A percentile compares a stretch with the other conserved stretches of the same genome.
phyloP scores from a whole-genome alignment of 2,888 invertebrate genomes.

The Phymatocera aterrima region DNA sequence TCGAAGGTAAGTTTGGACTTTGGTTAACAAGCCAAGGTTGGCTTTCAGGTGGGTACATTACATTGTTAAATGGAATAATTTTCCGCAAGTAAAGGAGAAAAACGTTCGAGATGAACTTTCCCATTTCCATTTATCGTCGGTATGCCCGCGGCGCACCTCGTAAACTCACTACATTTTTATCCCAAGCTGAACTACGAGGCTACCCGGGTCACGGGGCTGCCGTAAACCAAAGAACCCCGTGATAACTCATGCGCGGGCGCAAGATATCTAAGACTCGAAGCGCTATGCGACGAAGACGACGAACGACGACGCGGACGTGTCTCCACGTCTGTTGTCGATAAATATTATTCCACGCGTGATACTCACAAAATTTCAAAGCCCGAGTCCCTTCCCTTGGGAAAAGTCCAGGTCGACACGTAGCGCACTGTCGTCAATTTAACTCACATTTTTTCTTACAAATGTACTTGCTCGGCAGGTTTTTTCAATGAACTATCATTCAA shows the following conservation, averaged over 20 bases:
- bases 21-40: background rate
- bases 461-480: background rate
- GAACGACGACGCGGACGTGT: constrained; percentile 4
- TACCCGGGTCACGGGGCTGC: constrained; percentile 35
- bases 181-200: constrained; percentile 32
- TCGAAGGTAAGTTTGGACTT: constrained; percentile 5
- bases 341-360: constrained; percentile 35
- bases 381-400: constrained; percentile 25
- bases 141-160: constrained; percentile 33
- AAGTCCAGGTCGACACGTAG: constrained; percentile 4
- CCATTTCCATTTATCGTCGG: constrained; percentile 40
- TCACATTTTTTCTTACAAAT: background rate
- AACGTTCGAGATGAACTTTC: constrained; percentile 28
- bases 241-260: constrained; percentile 38
- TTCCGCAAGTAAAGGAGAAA: background rate
- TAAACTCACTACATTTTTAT: constrained; percentile 40
- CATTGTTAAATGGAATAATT: constrained; percentile 4
- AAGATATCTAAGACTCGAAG: constrained; percentile 9
- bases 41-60: background rate
- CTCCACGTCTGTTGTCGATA: constrained; percentile 40
- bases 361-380: constrained; percentile 19
- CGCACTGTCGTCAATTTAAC: constrained; percentile 1
- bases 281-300: constrained; percentile 1
- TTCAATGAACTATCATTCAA: constrained; percentile 17
- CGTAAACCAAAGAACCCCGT: constrained; percentile 39